Conservation (phyloP, 2,797 vertebrate genomes). For the Sebastolobus altivelis region DNA sequence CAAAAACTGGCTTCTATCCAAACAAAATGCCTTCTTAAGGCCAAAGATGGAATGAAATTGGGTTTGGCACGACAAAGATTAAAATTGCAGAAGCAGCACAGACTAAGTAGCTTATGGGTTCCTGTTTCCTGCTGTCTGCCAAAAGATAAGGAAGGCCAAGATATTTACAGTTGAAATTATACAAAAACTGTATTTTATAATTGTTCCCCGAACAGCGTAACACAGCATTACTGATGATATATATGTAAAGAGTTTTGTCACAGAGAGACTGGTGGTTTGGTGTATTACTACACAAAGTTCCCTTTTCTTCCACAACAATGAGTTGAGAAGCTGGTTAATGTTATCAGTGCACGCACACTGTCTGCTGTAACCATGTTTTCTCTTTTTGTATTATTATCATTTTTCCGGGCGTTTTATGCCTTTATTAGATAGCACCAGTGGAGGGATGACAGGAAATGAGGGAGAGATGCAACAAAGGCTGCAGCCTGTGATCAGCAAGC, state of each 20-base stretch:
- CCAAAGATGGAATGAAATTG: background rate
- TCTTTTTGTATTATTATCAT: background rate
- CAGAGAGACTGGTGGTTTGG: too few relatives aligned
- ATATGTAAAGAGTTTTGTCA: background rate
- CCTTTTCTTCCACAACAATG: background rate
- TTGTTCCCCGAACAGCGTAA: background rate
- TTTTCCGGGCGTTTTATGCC: background rate
- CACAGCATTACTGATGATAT: background rate
- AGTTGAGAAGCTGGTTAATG: background rate
- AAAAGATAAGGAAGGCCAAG: background rate
- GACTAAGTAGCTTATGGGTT: background rate
- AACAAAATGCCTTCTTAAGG: background rate
- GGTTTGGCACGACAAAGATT: conserved; percentile 6
- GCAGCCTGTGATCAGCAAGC: background rate
- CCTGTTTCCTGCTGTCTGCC: conserved; percentile 17
- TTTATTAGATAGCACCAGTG: background rate
- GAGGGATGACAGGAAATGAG: background rate
- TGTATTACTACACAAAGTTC: too few relatives aligned
- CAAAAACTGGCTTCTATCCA: background rate
- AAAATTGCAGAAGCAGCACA: conserved; percentile 20
- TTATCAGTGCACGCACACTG: background rate
- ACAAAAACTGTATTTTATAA: background rate
- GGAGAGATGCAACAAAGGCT: background rate
- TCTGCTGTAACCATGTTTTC: background rate
- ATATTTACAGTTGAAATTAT: background rate